Base-by-base conservation (phyloP, 2,113 vertebrate genomes). In the Apeltes quadracus region DNA sequence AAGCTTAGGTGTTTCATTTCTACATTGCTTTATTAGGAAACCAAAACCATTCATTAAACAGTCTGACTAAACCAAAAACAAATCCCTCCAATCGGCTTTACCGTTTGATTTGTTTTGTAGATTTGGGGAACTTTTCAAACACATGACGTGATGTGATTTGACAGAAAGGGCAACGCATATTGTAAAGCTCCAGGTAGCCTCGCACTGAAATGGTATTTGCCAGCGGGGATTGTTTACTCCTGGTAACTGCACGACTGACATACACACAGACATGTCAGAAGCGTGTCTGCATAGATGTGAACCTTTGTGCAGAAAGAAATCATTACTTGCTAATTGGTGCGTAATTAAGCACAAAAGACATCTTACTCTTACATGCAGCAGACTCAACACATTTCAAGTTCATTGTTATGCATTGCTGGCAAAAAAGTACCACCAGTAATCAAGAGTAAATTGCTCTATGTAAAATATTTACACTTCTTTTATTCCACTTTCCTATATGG, bases 391-490 rank as follows among this genome's bases (percentile, higher is more conserved):
- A 56, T 62, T 59, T 50, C 11, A 39, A 41, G 12, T n/a, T 29
- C 9, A 20, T 22, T 58, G 53, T 39, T 34, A 23, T 11, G 39
- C 23, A 68, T 25, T 36, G 27, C n/a, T 32, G 4, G 36, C 34
- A 57, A 15, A 43, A 23, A 76, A 7, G 48, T 29, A 67, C 20
- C 34, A 71, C 78, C 43, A 29, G 25, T 75, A 51, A 84, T 84
- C 23, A 68, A 36, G 43, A 43, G 18, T 62, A 64, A 64, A 71
- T 39, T 66, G 20, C 48, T 18, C 12, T 20, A 61, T 75, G 62
- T 84, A 53, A 86, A 87, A 82, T 70, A 86, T 82, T 48, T 48
- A 34, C 29, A 75, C 22, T 84, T 75, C 48, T 82, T 86, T 84
- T 55, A 84, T 66, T 75, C 63, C 3, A 69, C 75, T 75, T 71